Evolutionary conservation across 2,888 invertebrate genomes (phyloP).

Genomic region (Drosophila gaucha): DNA sequence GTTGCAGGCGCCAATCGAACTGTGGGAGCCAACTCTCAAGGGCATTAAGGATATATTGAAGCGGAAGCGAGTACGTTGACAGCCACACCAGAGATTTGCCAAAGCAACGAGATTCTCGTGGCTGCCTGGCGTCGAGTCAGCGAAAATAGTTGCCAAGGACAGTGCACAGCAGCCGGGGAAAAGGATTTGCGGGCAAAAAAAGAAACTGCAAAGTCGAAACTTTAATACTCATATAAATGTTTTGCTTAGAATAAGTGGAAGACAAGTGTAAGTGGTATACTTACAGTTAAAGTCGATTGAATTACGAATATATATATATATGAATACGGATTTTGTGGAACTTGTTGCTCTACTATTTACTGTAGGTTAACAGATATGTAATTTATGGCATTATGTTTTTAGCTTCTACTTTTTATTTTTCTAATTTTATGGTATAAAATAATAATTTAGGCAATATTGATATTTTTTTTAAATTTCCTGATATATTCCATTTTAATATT

Average conservation of each 20-base stretch:
- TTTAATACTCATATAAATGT: slow-evolving; percentile 1
- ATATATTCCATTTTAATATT: too few species aligned
- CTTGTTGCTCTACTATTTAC: too few species aligned
- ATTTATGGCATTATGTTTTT: too few species aligned
- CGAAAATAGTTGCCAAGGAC: slow-evolving; percentile 43
- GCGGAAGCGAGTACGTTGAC: slow-evolving; percentile 18
- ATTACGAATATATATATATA: too few species aligned
- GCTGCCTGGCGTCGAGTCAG: slow-evolving; percentile 40
- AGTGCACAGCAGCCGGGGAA: neutral
- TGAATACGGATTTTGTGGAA: too few species aligned
- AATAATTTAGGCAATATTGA: too few species aligned
- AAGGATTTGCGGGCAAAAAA: slow-evolving; percentile 6
- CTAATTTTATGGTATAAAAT: too few species aligned
- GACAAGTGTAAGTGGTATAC: neutral
- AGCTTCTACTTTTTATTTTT: too few species aligned
- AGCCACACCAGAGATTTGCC: slow-evolving; percentile 32
- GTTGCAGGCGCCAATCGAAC: slow-evolving; percentile 25
- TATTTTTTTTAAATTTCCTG: too few species aligned
- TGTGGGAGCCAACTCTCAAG: slow-evolving; percentile 4
- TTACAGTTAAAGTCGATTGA: too few species aligned
- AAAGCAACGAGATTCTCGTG: slow-evolving; percentile 25
- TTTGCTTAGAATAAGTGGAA: neutral
- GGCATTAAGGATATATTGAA: slow-evolving; percentile 32
- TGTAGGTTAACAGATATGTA: too few species aligned
- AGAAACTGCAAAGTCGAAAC: slow-evolving; percentile 5